Percentiles rank a stretch among this genome's conserved stretches.
These are phyloP conservation scores for Ernsta delagoae DNA, from an alignment of 2,888 invertebrate species.

Conservation along the genomic window DNA sequence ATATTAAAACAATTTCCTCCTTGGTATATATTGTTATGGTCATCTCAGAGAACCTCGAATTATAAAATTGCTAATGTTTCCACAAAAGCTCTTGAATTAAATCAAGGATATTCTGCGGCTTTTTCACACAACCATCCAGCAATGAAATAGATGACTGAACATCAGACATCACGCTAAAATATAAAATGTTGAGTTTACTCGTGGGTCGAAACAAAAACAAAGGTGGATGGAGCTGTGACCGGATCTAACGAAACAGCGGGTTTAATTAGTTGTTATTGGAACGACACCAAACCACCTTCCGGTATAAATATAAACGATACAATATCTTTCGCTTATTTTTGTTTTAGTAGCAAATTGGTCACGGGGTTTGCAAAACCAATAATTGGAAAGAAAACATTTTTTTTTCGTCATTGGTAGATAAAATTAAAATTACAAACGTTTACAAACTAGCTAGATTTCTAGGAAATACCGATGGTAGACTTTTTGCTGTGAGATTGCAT, in stretches of 20 bases:
- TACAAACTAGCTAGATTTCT: background rate
- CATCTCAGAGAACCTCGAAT: too few relatives aligned
- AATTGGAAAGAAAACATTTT: background rate
- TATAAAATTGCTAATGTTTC: too few relatives aligned
- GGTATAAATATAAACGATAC: background rate
- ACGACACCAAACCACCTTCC: slow-evolving; percentile 6
- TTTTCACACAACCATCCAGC: too few relatives aligned
- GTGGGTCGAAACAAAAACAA: background rate
- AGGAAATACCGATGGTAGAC: background rate
- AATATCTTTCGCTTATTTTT: slow-evolving; percentile 7
- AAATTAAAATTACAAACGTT: too few relatives aligned
- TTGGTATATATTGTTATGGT: too few relatives aligned
- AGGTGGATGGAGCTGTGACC: background rate
- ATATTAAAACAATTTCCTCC: too few relatives aligned
- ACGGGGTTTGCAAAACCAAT: background rate
- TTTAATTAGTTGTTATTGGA: slow-evolving; percentile 8
- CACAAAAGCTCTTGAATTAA: too few relatives aligned
- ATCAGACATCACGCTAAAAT: too few relatives aligned
- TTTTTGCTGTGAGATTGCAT: background rate
- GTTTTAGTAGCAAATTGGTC: background rate
- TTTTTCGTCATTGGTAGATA: too few relatives aligned
- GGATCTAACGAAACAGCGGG: background rate
- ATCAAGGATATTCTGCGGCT: too few relatives aligned
- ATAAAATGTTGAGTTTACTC: too few relatives aligned
- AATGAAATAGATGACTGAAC: too few relatives aligned